These are phyloP conservation scores for Albula glossodonta DNA, from an alignment of 2,113 vertebrate genomes.

Conservation along the genomic window DNA sequence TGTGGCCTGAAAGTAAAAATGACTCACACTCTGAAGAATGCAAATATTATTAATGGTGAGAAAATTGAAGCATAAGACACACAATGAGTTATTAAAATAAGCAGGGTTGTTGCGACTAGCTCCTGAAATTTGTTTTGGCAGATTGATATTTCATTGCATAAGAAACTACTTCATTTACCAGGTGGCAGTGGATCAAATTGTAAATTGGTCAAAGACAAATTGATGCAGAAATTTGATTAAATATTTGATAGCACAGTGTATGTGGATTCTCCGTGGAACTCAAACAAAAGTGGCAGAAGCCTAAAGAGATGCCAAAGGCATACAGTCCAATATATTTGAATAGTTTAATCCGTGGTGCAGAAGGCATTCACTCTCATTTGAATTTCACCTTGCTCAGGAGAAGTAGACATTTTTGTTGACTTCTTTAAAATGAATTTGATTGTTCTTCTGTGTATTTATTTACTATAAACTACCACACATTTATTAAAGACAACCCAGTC, in stretches of 20 bases:
- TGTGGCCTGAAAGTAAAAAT: not conserved
- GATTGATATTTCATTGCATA: constrained; percentile 10
- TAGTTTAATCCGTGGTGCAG: not conserved
- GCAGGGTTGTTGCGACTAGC: not conserved
- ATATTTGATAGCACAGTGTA: constrained; percentile 27
- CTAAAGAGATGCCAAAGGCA: not conserved
- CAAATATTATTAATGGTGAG: not conserved
- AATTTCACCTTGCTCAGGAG: not conserved
- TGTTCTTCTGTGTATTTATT: not conserved
- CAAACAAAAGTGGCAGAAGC: not conserved
- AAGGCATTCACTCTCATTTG: not conserved
- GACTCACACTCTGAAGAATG: not conserved
- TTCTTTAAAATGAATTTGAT: not conserved
- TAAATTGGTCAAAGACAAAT: constrained; percentile 21
- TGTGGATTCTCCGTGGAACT: constrained; percentile 8
- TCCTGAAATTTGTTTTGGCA: constrained; percentile 15
- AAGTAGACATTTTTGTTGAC: not conserved
- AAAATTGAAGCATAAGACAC: not conserved
- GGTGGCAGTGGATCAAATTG: constrained; percentile 21
- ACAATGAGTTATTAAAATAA: not conserved
- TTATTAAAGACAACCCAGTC: too few species aligned
- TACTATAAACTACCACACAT: too few species aligned
- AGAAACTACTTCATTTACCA: constrained; percentile 16
- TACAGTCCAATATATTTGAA: not conserved
- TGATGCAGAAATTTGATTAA: constrained; percentile 31